phyloP scores from a whole-genome alignment of 2,888 invertebrate genomes.

The Drosophila fulvimacula region DNA sequence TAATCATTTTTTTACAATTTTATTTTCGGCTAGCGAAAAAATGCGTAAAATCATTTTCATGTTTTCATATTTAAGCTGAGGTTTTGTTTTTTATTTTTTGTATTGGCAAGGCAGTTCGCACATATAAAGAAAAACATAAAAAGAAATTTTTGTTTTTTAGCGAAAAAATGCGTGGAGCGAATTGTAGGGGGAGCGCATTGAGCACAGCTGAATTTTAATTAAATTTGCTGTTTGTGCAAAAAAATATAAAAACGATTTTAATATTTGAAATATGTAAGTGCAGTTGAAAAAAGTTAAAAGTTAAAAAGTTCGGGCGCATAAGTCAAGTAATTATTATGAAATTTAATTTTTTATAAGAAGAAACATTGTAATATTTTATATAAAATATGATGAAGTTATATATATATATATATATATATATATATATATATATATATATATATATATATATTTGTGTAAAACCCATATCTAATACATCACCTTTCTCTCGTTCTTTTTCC shows the following conservation, averaged over 20 bases:
- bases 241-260: neutral
- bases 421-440: constrained; percentile 1
- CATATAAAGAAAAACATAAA: constrained; percentile 11
- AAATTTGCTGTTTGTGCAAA: constrained; percentile 11
- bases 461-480: neutral
- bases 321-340: constrained; percentile 8
- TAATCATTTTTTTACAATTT: neutral
- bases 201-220: constrained; percentile 41
- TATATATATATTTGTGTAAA: neutral
- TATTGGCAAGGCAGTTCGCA: constrained; percentile 2
- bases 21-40: constrained; percentile 1
- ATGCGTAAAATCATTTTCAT: constrained; percentile 38
- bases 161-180: neutral
- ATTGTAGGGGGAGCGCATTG: neutral
- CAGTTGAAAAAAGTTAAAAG: neutral
- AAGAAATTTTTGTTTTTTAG: constrained; percentile 28
- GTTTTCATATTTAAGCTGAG: constrained; percentile 7
- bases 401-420: neutral
- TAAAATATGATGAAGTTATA: neutral
- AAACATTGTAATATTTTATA: neutral
- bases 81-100: neutral
- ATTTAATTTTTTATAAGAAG: no score
- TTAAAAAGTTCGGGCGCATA: constrained; percentile 1
- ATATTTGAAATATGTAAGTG: constrained; percentile 16
- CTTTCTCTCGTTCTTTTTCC: neutral